A percentile compares a stretch with the other conserved stretches of the same genome.
phyloP scores from a whole-genome alignment of 2,113 vertebrate species.

The Cyanoliseus patagonus region DNA sequence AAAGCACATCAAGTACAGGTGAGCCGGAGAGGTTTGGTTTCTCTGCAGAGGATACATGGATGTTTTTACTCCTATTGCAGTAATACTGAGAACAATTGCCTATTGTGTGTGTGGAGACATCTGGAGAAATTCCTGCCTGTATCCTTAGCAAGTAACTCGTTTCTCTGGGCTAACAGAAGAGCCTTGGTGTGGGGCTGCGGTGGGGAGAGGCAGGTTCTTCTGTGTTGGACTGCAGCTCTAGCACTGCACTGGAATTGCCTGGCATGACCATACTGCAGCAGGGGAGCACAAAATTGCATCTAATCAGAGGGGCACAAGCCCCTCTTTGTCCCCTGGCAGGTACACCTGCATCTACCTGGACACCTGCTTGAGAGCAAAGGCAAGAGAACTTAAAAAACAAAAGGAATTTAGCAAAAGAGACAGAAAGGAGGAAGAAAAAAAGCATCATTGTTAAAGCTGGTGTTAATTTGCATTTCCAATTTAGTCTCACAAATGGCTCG shows the following conservation, averaged over 20 bases:
- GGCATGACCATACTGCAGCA: rapidly evolving
- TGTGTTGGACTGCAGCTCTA: neutral
- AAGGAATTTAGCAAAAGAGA: neutral
- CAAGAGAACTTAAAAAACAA: neutral
- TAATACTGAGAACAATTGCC: neutral
- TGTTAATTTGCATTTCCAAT: slow-evolving; percentile 7
- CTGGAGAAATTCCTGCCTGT: neutral
- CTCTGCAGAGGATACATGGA: neutral
- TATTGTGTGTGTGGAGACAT: neutral
- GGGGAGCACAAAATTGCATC: neutral
- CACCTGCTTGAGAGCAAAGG: neutral
- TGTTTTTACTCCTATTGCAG: neutral
- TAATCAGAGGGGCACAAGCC: neutral
- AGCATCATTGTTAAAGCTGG: neutral
- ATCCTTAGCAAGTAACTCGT: neutral
- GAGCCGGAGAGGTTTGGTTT: neutral
- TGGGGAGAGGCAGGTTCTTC: neutral
- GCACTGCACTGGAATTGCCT: neutral
- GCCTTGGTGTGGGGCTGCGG: neutral
- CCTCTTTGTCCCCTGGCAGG: neutral
- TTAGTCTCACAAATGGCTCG: slow-evolving; percentile 11
- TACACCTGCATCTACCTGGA: neutral
- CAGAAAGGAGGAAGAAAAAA: neutral
- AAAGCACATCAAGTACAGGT: neutral
- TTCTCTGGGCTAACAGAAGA: neutral